A percentile compares a stretch with the other conserved stretches of the same genome.
Evolutionary conservation across 2,113 vertebrate species (phyloP).

Genomic region (Trematomus loennbergii): DNA sequence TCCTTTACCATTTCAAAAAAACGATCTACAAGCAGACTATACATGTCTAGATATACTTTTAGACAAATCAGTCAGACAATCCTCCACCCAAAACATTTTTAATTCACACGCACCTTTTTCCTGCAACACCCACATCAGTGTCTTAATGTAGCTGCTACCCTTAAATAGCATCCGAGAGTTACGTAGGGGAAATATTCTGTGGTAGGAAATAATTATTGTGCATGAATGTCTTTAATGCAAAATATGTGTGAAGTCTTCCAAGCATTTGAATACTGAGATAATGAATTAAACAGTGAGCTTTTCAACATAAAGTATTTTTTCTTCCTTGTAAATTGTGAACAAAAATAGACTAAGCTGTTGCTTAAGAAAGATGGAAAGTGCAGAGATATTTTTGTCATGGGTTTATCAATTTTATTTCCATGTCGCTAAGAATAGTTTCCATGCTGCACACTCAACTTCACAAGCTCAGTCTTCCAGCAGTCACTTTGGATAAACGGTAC

Average conservation of each 20-base stretch:
- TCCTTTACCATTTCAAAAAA: not conserved
- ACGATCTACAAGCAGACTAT: not conserved
- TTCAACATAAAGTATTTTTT: not conserved
- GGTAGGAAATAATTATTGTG: not conserved
- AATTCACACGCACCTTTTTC: not conserved
- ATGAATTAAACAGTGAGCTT: not conserved
- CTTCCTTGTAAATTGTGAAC: not conserved
- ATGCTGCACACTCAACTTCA: constrained; percentile 52
- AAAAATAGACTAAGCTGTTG: constrained; percentile 26
- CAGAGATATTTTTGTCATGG: constrained; percentile 23
- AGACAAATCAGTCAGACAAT: not conserved
- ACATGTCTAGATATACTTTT: not conserved
- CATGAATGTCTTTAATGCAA: not conserved
- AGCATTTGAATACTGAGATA: not conserved
- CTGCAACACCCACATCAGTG: not conserved
- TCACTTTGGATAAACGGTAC: constrained; percentile 16
- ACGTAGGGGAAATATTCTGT: not conserved
- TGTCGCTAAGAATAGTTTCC: constrained; percentile 66
- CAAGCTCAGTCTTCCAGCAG: constrained; percentile 17
- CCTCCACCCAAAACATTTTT: constrained; percentile 17
- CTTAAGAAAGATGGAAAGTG: constrained; percentile 39
- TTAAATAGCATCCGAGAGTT: not conserved
- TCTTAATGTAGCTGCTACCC: not conserved
- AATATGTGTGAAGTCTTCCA: not conserved
- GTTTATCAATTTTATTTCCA: constrained; percentile 51